These are phyloP conservation scores for Molanna angustata DNA, from an alignment of 2,888 invertebrate genomes.

Conservation along the genomic window DNA sequence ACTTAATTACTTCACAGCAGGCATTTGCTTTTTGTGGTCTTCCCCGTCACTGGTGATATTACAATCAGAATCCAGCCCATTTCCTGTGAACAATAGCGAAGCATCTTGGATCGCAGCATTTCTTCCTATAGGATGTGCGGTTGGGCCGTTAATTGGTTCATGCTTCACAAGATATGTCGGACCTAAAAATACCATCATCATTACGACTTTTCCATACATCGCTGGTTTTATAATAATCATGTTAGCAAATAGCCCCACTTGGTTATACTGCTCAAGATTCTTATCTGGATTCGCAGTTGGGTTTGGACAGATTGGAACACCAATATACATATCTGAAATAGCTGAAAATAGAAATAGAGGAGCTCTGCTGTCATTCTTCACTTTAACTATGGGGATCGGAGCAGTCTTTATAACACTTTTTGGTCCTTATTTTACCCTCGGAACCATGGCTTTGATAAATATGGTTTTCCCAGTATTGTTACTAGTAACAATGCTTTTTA, in stretches of 20 bases:
- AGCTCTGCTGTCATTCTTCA: slow-evolving; percentile 26
- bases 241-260: slow-evolving; percentile 32
- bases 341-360: slow-evolving; percentile 32
- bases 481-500: slow-evolving; percentile 22
- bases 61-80: slow-evolving; percentile 38
- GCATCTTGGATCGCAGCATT: slow-evolving; percentile 40
- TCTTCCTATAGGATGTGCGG: slow-evolving; percentile 26
- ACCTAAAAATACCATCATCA: slow-evolving; percentile 23
- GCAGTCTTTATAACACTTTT: slow-evolving; percentile 27
- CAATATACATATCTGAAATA: slow-evolving; percentile 33
- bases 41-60: slow-evolving; percentile 41
- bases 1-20: slow-evolving; percentile 33
- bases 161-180: slow-evolving; percentile 24
- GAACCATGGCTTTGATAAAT: slow-evolving; percentile 23
- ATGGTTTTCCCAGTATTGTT: slow-evolving; percentile 28
- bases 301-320: slow-evolving; percentile 25
- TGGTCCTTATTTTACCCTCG: slow-evolving; percentile 30
- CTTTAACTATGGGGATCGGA: slow-evolving; percentile 25
- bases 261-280: slow-evolving; percentile 39
- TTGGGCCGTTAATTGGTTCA: slow-evolving; percentile 24
- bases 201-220: slow-evolving; percentile 25
- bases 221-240: slow-evolving; percentile 24
- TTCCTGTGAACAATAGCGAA: slow-evolving; percentile 39
- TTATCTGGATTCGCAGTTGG: slow-evolving; percentile 30
- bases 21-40: slow-evolving; percentile 44